Evolutionary conservation across 2,113 vertebrate genomes (phyloP).

Genomic region (Rallus limicola): DNA sequence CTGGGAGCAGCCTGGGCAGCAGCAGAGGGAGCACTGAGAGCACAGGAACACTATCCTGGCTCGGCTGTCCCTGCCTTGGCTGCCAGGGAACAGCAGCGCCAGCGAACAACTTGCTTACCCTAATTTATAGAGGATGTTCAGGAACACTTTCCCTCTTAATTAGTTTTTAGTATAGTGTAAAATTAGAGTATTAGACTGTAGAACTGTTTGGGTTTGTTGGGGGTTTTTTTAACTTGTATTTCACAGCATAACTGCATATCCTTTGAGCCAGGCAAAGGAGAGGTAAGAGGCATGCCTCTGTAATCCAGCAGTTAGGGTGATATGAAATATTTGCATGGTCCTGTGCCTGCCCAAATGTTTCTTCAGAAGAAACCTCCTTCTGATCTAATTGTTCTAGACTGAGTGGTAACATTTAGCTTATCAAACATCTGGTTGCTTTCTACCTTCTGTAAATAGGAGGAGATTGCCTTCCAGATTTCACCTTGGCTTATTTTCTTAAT

Average conservation of each 20-base stretch:
- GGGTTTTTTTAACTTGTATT: background rate
- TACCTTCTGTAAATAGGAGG: background rate
- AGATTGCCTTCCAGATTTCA: background rate
- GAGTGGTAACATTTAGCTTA: background rate
- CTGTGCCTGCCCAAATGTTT: background rate
- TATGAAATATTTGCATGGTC: background rate
- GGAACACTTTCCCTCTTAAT: background rate
- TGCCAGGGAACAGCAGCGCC: background rate
- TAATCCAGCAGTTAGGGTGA: background rate
- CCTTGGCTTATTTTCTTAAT: background rate
- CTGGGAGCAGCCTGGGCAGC: background rate
- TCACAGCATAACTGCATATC: accelerated
- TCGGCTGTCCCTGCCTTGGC: background rate
- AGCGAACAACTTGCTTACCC: background rate
- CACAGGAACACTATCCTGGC: background rate
- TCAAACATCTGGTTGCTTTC: background rate
- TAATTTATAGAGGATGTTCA: background rate
- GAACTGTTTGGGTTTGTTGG: background rate
- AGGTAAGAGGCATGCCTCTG: background rate
- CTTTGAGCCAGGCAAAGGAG: background rate
- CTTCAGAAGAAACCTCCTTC: background rate
- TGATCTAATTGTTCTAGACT: background rate
- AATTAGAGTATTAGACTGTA: background rate
- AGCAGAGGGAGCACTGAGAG: constrained; percentile 37
- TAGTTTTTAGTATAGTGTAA: background rate